phyloP scores from a whole-genome alignment of 2,797 vertebrate genomes.

The Sebastes miniatus region DNA sequence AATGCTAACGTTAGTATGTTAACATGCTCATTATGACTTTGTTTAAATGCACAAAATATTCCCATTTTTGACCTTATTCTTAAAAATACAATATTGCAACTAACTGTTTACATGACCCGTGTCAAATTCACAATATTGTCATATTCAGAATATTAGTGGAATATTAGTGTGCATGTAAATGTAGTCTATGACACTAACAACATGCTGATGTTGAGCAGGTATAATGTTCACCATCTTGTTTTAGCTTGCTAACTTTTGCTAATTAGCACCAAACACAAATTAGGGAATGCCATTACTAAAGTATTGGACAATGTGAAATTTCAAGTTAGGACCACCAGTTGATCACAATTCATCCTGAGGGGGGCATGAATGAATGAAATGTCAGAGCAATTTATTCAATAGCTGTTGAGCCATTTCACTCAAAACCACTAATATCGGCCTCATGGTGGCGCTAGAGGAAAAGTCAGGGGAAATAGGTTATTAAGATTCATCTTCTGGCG shows the following conservation, averaged over 20 bases:
- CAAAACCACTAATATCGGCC: background rate
- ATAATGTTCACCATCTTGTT: too few relatives aligned
- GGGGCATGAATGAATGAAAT: too few relatives aligned
- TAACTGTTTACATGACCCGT: too few relatives aligned
- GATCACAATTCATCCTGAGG: background rate
- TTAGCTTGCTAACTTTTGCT: background rate
- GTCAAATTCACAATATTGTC: too few relatives aligned
- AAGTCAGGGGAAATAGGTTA: background rate
- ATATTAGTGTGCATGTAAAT: too few relatives aligned
- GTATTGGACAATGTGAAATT: background rate
- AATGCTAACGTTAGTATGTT: background rate
- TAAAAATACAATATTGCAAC: too few relatives aligned
- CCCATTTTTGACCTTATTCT: accelerated
- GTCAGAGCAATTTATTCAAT: too few relatives aligned
- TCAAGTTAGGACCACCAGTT: background rate
- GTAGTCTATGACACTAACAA: background rate
- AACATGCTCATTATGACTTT: background rate
- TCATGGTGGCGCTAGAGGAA: background rate
- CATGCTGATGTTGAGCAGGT: background rate
- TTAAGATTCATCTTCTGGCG: background rate
- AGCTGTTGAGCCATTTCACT: background rate
- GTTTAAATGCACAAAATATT: too few relatives aligned
- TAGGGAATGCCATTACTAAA: background rate
- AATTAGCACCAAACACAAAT: background rate
- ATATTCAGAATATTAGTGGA: too few relatives aligned